A percentile compares a stretch with the other conserved stretches of the same genome.
Conservation (phyloP, 2,797 vertebrate genomes). For the Denticeps clupeoides region DNA sequence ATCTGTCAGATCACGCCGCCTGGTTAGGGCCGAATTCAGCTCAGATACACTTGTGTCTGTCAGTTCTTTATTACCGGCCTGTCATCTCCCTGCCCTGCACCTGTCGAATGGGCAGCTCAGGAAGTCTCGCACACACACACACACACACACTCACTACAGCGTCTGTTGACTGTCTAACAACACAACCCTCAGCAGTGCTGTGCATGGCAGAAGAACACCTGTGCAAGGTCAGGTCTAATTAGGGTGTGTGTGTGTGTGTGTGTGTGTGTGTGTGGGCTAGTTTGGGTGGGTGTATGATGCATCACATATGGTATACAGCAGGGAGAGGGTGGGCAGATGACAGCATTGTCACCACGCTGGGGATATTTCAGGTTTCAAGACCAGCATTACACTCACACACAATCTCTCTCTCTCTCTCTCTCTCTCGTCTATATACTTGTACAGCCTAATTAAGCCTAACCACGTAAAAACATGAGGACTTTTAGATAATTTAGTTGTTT, state of each 20-base stretch:
- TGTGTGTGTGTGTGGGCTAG: not conserved
- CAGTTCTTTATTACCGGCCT: slow-evolving; percentile 3
- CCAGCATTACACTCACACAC: not conserved
- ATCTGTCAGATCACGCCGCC: slow-evolving; percentile 12
- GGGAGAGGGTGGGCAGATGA: not conserved
- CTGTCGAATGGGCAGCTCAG: slow-evolving; percentile 13
- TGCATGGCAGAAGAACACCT: too few relatives aligned
- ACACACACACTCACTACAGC: slow-evolving; percentile 1
- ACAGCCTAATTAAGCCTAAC: too few relatives aligned
- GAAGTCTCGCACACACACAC: slow-evolving; percentile 4
- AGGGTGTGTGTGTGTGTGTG: not conserved
- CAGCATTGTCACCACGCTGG: not conserved
- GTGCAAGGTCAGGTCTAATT: too few relatives aligned
- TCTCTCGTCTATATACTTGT: too few relatives aligned
- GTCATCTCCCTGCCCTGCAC: slow-evolving; percentile 7
- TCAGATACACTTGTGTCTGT: slow-evolving; percentile 20
- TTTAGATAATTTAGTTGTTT: too few relatives aligned
- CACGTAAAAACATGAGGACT: too few relatives aligned
- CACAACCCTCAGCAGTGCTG: too few relatives aligned
- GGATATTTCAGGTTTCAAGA: not conserved
- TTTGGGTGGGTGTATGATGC: slow-evolving; percentile 16
- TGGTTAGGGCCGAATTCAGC: slow-evolving; percentile 13
- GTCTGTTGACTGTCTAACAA: too few relatives aligned
- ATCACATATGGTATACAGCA: not conserved
- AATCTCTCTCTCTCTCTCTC: not conserved